Evolutionary conservation across 2,113 vertebrate species (phyloP), one percentile per base, ranked within the genome.

Genomic region (Mesitornis unicolor): DNA sequence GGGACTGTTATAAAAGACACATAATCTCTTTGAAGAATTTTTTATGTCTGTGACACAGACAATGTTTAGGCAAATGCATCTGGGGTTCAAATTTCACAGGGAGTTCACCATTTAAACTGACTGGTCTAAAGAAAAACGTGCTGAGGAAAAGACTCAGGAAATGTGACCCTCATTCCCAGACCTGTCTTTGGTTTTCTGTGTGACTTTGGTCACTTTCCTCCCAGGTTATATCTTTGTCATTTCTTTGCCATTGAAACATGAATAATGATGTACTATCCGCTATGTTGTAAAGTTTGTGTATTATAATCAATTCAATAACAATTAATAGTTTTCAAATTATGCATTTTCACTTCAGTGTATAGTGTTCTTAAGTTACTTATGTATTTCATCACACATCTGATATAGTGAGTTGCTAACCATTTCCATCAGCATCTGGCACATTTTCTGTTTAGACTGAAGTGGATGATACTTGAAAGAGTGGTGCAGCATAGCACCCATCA

Each of bases 1-100:
- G n/a, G 16, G 57, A 17, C 24, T 90, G 26, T 0, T 1, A 48
- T 14, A 28, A 24, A 42, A 75, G 8, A 18, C 28, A 43, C 3
- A 29, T 0, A 0, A 38, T 6, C 11, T 71, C 43, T 71, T 31
- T 1, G 4, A 59, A 63, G 61, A 84, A n/a, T 22, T 40, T 3
- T 28, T 68, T 5, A 17, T 67, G 43, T 8, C 16, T 64, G 15
- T 3, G 3, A 15, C 15, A 25, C 14, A 38, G 17, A 2, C 4
- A 68, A 79, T 8, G 3, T 73, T 82, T 76, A 61, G 28, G 25
- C 22, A 79, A 76, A 73, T 28, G 17, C 28, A 48, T 2, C 10
- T 31, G 24, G 7, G 2, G 4, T 73, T 90, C 43, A 67, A 16
- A 43, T 79, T 87, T 91, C 22, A 31, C 38, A 40, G 9, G 14